A percentile compares a stretch with the other conserved stretches of the same genome.
These are phyloP conservation scores for Chydorus sphaericus DNA, from an alignment of 2,888 invertebrate genomes.

Conservation along the genomic window DNA sequence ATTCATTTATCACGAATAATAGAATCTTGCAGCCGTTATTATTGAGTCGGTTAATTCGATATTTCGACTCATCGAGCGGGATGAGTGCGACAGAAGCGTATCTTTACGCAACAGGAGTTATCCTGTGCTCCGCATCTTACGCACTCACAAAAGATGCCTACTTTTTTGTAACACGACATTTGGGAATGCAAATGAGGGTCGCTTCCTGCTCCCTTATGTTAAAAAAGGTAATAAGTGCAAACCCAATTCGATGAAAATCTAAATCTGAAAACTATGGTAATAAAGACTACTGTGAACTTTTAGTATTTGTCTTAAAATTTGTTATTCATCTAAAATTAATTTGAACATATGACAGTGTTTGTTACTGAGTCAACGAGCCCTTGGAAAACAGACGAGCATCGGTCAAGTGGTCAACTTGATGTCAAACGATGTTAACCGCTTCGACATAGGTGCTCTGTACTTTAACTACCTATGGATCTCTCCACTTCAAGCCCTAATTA, in stretches of 20 bases:
- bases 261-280: too few relatives aligned
- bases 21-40: conserved; percentile 51
- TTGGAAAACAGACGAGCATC: conserved; percentile 72
- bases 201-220: conserved; percentile 70
- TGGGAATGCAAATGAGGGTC: conserved; percentile 65
- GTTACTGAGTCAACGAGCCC: conserved; percentile 49
- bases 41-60: conserved; percentile 45
- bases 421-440: conserved; percentile 85
- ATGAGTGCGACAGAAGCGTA: conserved; percentile 46
- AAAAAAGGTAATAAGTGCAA: conserved; percentile 46
- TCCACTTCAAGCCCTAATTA: conserved; percentile 62
- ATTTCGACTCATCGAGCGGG: conserved; percentile 41
- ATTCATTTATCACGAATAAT: conserved; percentile 19
- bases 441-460: conserved; percentile 59
- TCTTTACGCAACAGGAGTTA: conserved; percentile 55
- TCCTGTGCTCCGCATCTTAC: conserved; percentile 55
- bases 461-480: conserved; percentile 39
- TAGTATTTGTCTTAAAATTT: too few relatives aligned
- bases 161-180: conserved; percentile 58
- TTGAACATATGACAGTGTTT: not conserved
- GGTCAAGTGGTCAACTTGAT: conserved; percentile 90
- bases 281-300: too few relatives aligned
- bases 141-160: conserved; percentile 75
- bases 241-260: too few relatives aligned
- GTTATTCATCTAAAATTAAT: too few relatives aligned